These are phyloP conservation scores for Accipiter virgatus DNA, from an alignment of 2,113 vertebrate species.

Conservation along the genomic window DNA sequence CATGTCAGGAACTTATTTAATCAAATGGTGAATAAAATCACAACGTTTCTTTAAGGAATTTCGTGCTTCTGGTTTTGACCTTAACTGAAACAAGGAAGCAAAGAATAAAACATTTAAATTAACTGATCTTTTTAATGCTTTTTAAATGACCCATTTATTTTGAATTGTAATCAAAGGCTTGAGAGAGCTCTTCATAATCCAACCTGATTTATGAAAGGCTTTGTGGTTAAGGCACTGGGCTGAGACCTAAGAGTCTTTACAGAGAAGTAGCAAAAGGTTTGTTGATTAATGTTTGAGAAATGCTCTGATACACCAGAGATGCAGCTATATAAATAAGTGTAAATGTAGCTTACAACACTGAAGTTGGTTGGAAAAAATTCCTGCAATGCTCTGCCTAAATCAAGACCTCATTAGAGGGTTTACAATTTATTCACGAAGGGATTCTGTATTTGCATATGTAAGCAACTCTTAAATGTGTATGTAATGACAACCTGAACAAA, in stretches of 20 bases:
- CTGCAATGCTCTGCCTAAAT: neutral
- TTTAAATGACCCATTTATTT: neutral
- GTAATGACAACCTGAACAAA: neutral
- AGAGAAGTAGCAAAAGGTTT: neutral
- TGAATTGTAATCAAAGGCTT: neutral
- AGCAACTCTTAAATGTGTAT: neutral
- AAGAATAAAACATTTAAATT: neutral
- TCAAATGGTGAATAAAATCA: neutral
- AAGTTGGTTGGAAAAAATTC: neutral
- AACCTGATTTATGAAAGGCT: neutral
- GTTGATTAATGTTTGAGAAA: neutral
- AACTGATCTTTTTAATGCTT: neutral
- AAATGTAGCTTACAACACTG: neutral
- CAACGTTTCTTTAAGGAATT: neutral
- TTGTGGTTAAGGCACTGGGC: neutral
- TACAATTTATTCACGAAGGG: neutral
- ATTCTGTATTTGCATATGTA: neutral
- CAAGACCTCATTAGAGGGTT: neutral
- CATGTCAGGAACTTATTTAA: neutral
- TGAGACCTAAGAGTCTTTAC: neutral
- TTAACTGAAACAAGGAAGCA: neutral
- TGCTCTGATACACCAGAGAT: neutral
- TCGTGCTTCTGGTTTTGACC: neutral
- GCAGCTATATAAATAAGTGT: neutral
- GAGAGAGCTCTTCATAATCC: neutral